Base-by-base conservation (phyloP, 2,113 vertebrate species). In the Lepus europaeus region DNA sequence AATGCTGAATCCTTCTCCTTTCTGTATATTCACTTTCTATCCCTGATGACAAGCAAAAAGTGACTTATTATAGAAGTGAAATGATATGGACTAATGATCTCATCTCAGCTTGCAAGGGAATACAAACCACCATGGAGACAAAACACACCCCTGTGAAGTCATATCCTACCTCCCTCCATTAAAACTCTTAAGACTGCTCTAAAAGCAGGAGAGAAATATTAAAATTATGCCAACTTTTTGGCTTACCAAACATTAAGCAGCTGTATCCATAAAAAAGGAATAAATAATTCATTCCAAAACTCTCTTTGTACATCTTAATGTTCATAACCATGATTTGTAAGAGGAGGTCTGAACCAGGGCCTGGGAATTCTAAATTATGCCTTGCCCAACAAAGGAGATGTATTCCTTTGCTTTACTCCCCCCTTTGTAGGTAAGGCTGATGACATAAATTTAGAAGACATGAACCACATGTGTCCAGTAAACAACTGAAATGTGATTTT, bases 241-340 rank as follows among this genome's bases (percentile, higher is more conserved):
- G 80, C 33, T 59, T 97, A 97, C 90, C 68, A 93, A 96, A 95
- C 86, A 91, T 1, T 1, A 80, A 95, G 59, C 74, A 95, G 61
- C 94, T 97, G 33, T 53, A 90, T 76, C 92, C 73, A 85, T 95
- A 73, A 90, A 85, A 90, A 59, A 73, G 25, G 31, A 95, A 97
- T 96, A 97, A 97, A 49, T 88, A 88, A 98, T 96, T 96, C 51
- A 95, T 19, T 68, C 82, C 25, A 53, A 27, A 78, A 97, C 79
- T 90, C 17, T 85, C 9, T 85, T 91, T 80, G 29, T 51, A 91
- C 79, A 94, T 88, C 4, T 4, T 33, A 72, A 94, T 77, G 20
- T 66, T 64, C 39, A 1, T 0, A 72, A 3, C 80, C 91, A 0
- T 16, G 5, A 23, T 22, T 45, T 94, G 29, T 20, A 90, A 16